Evolutionary conservation across 2,113 vertebrate species (phyloP).

Genomic region (Anolis sagrei): DNA sequence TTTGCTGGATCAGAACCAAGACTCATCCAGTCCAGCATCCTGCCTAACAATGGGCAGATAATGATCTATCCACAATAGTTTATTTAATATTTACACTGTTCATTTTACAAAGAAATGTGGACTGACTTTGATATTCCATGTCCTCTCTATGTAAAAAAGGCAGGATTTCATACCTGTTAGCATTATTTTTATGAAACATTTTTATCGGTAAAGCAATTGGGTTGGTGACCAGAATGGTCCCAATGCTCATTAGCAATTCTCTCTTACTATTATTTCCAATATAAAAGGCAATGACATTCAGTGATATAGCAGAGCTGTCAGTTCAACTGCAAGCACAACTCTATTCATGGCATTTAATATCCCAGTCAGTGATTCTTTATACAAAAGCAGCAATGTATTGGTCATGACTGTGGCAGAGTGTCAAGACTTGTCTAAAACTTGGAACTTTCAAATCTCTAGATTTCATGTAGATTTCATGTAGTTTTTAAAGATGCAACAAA

Average conservation of each 20-base stretch:
- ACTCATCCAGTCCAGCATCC: no score
- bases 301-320: no score
- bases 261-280: not conserved
- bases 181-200: not conserved
- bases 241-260: no score
- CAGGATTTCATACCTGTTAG: not conserved
- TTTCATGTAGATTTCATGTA: not conserved
- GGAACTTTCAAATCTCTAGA: not conserved
- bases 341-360: not conserved
- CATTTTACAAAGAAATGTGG: not conserved
- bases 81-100: no score
- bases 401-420: not conserved
- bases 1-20: not conserved
- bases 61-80: not conserved
- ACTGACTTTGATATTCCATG: not conserved
- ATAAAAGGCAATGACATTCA: not conserved
- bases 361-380: not conserved
- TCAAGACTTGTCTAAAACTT: no score
- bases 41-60: no score
- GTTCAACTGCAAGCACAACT: not conserved
- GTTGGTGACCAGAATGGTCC: no score
- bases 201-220: not conserved
- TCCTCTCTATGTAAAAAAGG: not conserved
- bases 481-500: not conserved
- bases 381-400: not conserved